A percentile compares a stretch with the other conserved stretches of the same genome.
phyloP scores from a whole-genome alignment of 2,113 vertebrate species.

The Carollia perspicillata region DNA sequence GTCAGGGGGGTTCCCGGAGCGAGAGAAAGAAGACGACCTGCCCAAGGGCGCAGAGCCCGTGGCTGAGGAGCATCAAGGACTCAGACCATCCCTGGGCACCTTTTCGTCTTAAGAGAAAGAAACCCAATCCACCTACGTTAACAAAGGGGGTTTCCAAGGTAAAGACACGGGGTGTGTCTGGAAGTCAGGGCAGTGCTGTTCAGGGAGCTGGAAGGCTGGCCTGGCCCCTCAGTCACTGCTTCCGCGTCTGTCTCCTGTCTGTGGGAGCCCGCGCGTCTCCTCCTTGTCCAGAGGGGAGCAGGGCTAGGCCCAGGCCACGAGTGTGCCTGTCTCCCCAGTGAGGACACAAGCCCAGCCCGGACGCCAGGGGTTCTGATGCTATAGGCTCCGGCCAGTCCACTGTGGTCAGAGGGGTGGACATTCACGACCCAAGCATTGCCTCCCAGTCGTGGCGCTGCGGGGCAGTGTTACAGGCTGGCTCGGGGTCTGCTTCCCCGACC shows the following conservation, averaged over 20 bases:
- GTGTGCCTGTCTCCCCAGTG: background rate
- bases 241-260: background rate
- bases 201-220: background rate
- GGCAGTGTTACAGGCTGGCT: background rate
- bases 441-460: background rate
- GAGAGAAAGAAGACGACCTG: background rate
- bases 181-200: background rate
- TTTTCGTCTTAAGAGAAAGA: background rate
- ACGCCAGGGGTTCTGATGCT: background rate
- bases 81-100: background rate
- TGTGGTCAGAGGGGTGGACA: background rate
- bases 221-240: background rate
- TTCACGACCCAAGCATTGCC: accelerated
- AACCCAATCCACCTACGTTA: too few relatives aligned
- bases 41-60: too few relatives aligned
- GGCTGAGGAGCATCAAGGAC: background rate
- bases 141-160: too few relatives aligned
- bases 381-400: background rate
- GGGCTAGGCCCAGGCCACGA: accelerated
- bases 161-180: background rate
- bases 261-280: background rate
- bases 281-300: background rate
- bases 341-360: background rate
- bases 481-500: background rate
- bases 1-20: background rate